phyloP scores from a whole-genome alignment of 2,888 invertebrate genomes.

The Nymphalis c-album region DNA sequence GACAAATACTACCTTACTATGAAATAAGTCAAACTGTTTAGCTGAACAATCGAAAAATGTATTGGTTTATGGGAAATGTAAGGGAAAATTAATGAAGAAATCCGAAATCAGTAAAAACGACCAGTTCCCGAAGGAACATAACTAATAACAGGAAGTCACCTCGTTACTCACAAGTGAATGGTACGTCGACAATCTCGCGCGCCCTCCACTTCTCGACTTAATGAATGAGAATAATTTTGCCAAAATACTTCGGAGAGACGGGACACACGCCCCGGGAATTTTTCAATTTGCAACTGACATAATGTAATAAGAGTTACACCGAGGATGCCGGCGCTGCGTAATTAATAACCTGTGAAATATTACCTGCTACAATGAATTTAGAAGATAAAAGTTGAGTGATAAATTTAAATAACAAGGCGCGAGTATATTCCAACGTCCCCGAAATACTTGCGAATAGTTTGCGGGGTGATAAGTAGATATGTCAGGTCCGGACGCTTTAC shows the following conservation, averaged over 20 bases:
- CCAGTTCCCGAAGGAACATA: slow-evolving; percentile 58
- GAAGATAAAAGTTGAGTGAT: slow-evolving; percentile 81
- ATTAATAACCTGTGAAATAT: slow-evolving; percentile 81
- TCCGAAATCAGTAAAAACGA: slow-evolving; percentile 38
- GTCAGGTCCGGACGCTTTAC: slow-evolving; percentile 62
- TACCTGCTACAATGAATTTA: slow-evolving; percentile 80
- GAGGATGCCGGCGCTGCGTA: slow-evolving; percentile 76
- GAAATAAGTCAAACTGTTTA: background rate
- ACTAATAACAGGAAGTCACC: slow-evolving; percentile 79
- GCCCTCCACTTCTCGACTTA: slow-evolving; percentile 77
- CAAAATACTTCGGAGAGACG: slow-evolving; percentile 80
- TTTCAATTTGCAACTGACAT: slow-evolving; percentile 82
- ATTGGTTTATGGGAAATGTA: background rate
- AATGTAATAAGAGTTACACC: slow-evolving; percentile 81
- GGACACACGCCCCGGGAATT: slow-evolving; percentile 81
- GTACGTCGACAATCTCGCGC: slow-evolving; percentile 77
- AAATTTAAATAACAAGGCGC: slow-evolving; percentile 79
- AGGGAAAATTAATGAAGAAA: slow-evolving; percentile 36
- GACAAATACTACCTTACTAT: background rate
- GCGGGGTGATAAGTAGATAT: slow-evolving; percentile 72
- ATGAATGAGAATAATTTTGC: slow-evolving; percentile 81
- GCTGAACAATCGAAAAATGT: background rate
- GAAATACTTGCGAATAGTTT: slow-evolving; percentile 77
- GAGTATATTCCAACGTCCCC: slow-evolving; percentile 56
- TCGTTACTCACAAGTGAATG: slow-evolving; percentile 78